phyloP scores from a whole-genome alignment of 2,888 invertebrate species.

The Limenitis camilla region DNA sequence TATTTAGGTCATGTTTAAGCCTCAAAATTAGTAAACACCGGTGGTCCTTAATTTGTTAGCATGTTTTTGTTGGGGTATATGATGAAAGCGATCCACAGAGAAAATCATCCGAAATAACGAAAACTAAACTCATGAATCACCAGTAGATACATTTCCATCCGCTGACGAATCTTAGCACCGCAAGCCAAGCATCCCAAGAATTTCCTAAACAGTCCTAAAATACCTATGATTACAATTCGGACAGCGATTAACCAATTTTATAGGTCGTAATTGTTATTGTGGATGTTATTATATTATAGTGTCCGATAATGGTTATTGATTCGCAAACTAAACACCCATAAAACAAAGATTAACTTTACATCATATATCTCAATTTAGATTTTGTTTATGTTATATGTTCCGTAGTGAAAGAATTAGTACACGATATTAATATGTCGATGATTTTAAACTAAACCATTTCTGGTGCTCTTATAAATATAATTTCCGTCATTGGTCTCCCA shows the following conservation, averaged over 20 bases:
- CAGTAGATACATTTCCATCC: slow-evolving; percentile 1
- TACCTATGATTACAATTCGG: slow-evolving; percentile 12
- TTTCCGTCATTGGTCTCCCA: no score
- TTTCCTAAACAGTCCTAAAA: slow-evolving; percentile 18
- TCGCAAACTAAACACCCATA: background rate
- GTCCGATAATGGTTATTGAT: background rate
- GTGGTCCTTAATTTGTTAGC: no score
- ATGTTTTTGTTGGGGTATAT: no score
- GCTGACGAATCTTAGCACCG: slow-evolving; percentile 2
- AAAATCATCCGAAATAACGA: background rate
- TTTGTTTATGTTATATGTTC: no score
- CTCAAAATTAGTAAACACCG: no score
- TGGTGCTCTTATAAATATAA: no score
- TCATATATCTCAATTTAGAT: background rate
- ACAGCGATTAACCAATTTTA: slow-evolving; percentile 9
- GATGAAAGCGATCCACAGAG: no score
- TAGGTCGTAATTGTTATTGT: slow-evolving; percentile 9
- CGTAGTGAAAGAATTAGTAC: no score
- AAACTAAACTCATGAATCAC: background rate
- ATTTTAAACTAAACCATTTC: no score
- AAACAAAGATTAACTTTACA: slow-evolving; percentile 2
- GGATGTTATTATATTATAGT: slow-evolving; percentile 6
- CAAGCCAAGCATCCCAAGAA: slow-evolving; percentile 10
- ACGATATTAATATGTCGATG: no score
- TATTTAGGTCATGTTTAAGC: no score